Conservation (phyloP, 2,113 vertebrate genomes). For the Tenebrosternarchus preto region DNA sequence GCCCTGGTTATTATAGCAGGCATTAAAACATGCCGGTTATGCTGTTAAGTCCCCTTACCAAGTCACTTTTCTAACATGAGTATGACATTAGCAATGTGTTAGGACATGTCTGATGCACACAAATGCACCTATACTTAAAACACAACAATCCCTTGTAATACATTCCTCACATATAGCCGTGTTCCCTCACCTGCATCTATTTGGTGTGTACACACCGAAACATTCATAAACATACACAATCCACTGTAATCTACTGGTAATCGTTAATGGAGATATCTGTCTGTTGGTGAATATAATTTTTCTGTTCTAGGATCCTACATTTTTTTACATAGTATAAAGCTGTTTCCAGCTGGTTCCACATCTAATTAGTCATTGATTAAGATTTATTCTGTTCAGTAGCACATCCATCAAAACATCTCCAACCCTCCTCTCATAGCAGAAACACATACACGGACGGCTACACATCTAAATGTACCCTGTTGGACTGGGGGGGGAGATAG, state of each 20-base stretch:
- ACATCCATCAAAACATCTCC: background rate
- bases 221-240: background rate
- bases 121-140: too few species aligned
- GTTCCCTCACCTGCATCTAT: background rate
- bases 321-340: too few species aligned
- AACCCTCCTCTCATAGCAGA: too few species aligned
- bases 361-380: slow-evolving; percentile 5
- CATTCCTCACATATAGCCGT: background rate
- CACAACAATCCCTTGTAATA: background rate
- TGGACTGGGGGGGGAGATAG: background rate
- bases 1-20: slow-evolving; percentile 9
- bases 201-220: background rate
- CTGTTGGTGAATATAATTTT: background rate
- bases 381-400: background rate
- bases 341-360: background rate
- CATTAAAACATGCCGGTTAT: background rate
- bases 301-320: background rate
- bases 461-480: background rate
- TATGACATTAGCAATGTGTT: background rate
- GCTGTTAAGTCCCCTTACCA: background rate
- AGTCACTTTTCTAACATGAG: background rate
- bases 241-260: background rate
- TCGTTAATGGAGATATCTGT: background rate
- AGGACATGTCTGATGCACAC: background rate
- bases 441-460: background rate